These are phyloP conservation scores for Lordiphosa clarofinis DNA, from an alignment of 1,140 invertebrate species.

Conservation along the genomic window DNA sequence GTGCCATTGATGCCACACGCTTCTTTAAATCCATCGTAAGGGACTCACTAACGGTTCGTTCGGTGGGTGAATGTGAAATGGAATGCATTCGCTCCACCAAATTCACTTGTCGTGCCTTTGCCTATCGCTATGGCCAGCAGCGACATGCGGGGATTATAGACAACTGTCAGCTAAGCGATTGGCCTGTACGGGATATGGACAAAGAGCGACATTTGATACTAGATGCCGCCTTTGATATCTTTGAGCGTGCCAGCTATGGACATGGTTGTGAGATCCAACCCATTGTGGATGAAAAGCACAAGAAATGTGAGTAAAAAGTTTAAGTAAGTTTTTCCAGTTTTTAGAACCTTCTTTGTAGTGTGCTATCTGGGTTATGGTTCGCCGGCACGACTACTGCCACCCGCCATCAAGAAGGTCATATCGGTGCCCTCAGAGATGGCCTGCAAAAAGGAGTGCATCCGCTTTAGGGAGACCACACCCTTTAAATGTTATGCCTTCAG, in stretches of 20 bases:
- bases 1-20: slow-evolving; percentile 85
- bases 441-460: slow-evolving; percentile 86
- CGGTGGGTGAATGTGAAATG: slow-evolving; percentile 87
- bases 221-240: slow-evolving; percentile 86
- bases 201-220: slow-evolving; percentile 82
- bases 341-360: slow-evolving; percentile 77
- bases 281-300: slow-evolving; percentile 79
- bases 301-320: slow-evolving; percentile 73
- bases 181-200: slow-evolving; percentile 84
- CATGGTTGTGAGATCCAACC: slow-evolving; percentile 87
- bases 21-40: slow-evolving; percentile 83
- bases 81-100: slow-evolving; percentile 85
- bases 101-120: slow-evolving; percentile 89
- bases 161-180: slow-evolving; percentile 88
- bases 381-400: slow-evolving; percentile 84
- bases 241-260: slow-evolving; percentile 88
- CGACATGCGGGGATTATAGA: slow-evolving; percentile 83
- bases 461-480: slow-evolving; percentile 81
- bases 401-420: slow-evolving; percentile 83
- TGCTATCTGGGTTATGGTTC: slow-evolving; percentile 88
- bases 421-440: slow-evolving; percentile 83
- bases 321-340: no score
- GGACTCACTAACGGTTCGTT: slow-evolving; percentile 84
- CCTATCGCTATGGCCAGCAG: slow-evolving; percentile 85
- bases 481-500: slow-evolving; percentile 87